Evolutionary conservation across 2,113 vertebrate species (phyloP), one percentile per base, ranked within the genome.

Genomic region (Mastomys coucha): DNA sequence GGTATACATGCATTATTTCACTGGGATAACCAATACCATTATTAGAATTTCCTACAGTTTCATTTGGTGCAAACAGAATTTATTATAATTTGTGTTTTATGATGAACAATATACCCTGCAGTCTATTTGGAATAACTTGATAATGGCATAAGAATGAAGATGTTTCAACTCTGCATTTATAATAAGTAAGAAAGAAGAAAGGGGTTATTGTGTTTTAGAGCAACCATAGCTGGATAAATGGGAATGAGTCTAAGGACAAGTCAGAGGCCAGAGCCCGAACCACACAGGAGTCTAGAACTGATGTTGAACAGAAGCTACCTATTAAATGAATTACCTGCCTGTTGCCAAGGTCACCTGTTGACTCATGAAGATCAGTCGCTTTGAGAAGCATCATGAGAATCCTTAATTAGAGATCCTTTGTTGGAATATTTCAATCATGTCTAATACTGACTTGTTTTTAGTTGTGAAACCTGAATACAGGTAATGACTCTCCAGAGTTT

Each of bases 141-240:
- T 12, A 77, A 63, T 67, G 56, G 20, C 31, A 1, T 88, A 75
- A 80, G 2, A 84, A 88, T 92, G 36, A 88, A 11, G 80, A 65
- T 76, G 19, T 80, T 92, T 49, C 88, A 12, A 76, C 16, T 36
- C 70, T 92, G 81, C 2, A 36, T 67, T 84, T 82, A 90, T 75
- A 53, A 42, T 65, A 86, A 90, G 80, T 22, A 78, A 36, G 49
- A 91, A 81, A 94, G 28, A 94, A 36, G 65, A 95, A 82, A 87
- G 12, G 42, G 9, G 28, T 85, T 45, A 56, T 5, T 39, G 28
- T 26, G 5, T 7, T 93, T 3, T 72, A 49, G 5, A 85, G 45
- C 36, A 90, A 67, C 19, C 9, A 72, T n/a, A 92, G 0, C 89
- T 42, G 31, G 73, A 42, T 84, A 85, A 93, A 70, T 91, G 10